Evolutionary conservation across 2,113 vertebrate species (phyloP), one percentile per base, ranked within the genome.

Genomic region (Ciconia stormi): DNA sequence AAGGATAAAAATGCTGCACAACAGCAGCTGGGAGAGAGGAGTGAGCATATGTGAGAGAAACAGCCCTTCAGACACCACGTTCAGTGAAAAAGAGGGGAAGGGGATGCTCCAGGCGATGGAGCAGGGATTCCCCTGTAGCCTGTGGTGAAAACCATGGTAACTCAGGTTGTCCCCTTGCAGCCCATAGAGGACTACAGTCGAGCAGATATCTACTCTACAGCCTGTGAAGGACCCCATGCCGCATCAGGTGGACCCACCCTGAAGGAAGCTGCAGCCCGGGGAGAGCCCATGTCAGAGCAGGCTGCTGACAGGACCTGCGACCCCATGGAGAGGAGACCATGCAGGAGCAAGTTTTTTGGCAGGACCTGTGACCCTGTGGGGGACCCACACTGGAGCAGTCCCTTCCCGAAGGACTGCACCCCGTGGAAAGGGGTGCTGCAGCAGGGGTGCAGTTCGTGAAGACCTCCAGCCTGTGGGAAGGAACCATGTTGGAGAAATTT

Each of bases 351-450:
- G 2, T 15, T 71, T 59, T 25, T 40, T 36, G 30, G 8, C 5
- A 44, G 56, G 23, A 26, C 16, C 10, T 26, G 40, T 62, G 71
- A 38, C 9, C 22, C 17, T 1, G 1, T n/a, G 18, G 22, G 14
- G 23, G 7, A 44, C 12, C 11, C 25, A 29, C 3, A 2, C 13
- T 25, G 44, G 13, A 72, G 56, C 17, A 55, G 62, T 30, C 62
- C 32, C 5, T 42, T 30, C 44, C 44, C 59, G 44, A 42, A 77
- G 8, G 17, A 16, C 52, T 50, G 15, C 11, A 34, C 15, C 10
- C 9, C 0, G 0, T 44, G 14, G 27, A 19, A 73, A 20, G 38
- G 38, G 38, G 38, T 38, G 38, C 38, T 38, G 38, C 38, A 38
- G 38, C 38, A 38, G 38, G 38, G 38, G 38, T 38, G 38, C 38